Evolutionary conservation across 2,797 vertebrate species (phyloP).

Genomic region (Diplodus puntazzo): DNA sequence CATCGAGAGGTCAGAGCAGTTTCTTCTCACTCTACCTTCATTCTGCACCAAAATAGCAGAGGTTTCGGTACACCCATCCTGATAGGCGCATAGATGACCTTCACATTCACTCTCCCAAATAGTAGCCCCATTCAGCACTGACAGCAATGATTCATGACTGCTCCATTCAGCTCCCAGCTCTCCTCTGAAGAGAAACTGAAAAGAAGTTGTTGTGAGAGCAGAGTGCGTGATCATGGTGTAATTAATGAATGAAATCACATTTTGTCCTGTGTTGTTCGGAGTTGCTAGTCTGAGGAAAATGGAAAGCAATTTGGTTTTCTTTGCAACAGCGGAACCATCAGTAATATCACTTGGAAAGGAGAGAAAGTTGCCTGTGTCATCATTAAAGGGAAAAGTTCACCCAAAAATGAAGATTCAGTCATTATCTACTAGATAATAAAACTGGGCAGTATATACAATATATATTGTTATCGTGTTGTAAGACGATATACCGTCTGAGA

Average conservation of each 20-base stretch:
- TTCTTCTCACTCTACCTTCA: background rate
- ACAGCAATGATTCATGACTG: conserved; percentile 56
- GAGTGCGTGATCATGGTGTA: conserved; percentile 31
- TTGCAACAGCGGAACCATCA: too few relatives aligned
- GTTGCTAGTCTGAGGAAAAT: too few relatives aligned
- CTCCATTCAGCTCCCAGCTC: conserved; percentile 33
- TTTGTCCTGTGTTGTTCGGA: too few relatives aligned
- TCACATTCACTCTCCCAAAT: conserved; percentile 28
- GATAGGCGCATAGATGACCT: conserved; percentile 39
- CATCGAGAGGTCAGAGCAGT: conserved; percentile 90
- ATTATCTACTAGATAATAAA: too few relatives aligned
- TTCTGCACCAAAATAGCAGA: background rate
- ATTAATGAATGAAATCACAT: background rate
- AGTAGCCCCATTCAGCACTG: conserved; percentile 60
- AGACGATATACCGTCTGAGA: too few relatives aligned
- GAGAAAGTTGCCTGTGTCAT: too few relatives aligned
- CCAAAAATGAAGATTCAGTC: too few relatives aligned
- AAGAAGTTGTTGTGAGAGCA: conserved; percentile 46
- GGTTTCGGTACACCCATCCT: background rate
- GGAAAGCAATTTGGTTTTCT: too few relatives aligned
- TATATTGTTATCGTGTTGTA: too few relatives aligned
- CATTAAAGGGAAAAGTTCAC: too few relatives aligned
- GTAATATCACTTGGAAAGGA: too few relatives aligned
- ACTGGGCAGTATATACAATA: too few relatives aligned
- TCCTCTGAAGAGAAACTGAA: conserved; percentile 39